Conservation (phyloP, 92 coral and sea anemone genomes). For the Phymanthus crucifer region DNA sequence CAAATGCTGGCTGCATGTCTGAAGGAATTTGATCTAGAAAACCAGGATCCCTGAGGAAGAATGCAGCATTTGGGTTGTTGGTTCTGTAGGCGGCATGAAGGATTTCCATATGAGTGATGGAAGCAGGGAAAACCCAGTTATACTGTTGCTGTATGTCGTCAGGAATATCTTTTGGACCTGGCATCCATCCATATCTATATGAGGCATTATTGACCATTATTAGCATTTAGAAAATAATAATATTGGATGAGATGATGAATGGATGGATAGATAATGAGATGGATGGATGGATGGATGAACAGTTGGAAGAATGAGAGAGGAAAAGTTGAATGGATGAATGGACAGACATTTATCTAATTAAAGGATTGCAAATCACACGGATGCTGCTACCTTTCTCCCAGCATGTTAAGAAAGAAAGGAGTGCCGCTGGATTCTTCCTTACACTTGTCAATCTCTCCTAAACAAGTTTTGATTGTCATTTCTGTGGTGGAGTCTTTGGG, state of each 20-base stretch:
- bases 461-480: conserved; percentile 68
- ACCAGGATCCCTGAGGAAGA: conserved; percentile 58
- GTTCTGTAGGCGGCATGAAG: conserved; percentile 73
- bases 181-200: conserved; percentile 88
- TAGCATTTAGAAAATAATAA: not conserved
- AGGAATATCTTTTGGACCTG: conserved; percentile 54
- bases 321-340: too few species aligned
- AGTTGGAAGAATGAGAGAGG: too few species aligned
- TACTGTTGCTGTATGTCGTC: conserved; percentile 62
- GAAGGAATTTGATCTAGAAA: conserved; percentile 57
- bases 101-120: conserved; percentile 85
- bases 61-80: conserved; percentile 69
- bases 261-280: not conserved
- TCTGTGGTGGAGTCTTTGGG: conserved; percentile 75
- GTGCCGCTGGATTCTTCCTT: conserved; percentile 64
- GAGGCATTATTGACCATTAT: not conserved
- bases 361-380: too few species aligned
- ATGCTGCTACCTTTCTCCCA: conserved; percentile 65
- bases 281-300: not conserved
- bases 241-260: not conserved
- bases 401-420: conserved; percentile 80
- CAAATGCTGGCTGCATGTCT: conserved; percentile 49
- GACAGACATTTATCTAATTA: too few species aligned
- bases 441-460: conserved; percentile 74
- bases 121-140: conserved; percentile 68